Evolutionary conservation across 2,113 vertebrate genomes (phyloP).

Genomic region (Cyprinus carpio): DNA sequence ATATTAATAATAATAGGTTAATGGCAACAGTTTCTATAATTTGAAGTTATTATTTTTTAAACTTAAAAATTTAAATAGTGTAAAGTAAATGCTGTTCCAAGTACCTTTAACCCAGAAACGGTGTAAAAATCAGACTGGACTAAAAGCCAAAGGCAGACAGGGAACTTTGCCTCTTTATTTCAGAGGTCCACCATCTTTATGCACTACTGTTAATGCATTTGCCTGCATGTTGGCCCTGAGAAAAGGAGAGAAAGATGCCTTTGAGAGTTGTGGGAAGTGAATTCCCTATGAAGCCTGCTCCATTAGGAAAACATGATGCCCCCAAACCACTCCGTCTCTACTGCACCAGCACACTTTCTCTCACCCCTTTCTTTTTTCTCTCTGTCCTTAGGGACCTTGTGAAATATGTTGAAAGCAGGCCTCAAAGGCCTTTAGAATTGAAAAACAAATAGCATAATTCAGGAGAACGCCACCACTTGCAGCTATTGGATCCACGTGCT

Average conservation of each 20-base stretch:
- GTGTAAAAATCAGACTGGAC: conserved; percentile 12
- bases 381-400: conserved; percentile 63
- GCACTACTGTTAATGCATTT: not conserved
- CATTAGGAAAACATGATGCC: conserved; percentile 56
- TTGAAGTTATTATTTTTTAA: not conserved
- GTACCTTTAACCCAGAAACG: not conserved
- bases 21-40: too few species aligned
- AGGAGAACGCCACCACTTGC: conserved; percentile 64
- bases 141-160: not conserved
- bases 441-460: conserved; percentile 75
- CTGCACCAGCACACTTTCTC: conserved; percentile 18
- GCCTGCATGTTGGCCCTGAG: not conserved
- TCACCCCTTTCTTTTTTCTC: conserved; percentile 35
- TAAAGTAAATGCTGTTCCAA: conserved; percentile 2
- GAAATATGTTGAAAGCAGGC: conserved; percentile 69
- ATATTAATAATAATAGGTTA: too few species aligned
- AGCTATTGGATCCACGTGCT: conserved; percentile 51
- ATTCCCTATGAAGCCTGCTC: conserved; percentile 40
- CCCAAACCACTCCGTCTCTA: conserved; percentile 25
- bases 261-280: conserved; percentile 7
- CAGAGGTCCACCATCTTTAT: conserved; percentile 13
- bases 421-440: conserved; percentile 62
- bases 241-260: conserved; percentile 18
- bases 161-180: not conserved
- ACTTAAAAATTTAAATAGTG: not conserved